Base-by-base conservation (phyloP, 2,888 invertebrate genomes). In the Dicyrtoma fusca region DNA sequence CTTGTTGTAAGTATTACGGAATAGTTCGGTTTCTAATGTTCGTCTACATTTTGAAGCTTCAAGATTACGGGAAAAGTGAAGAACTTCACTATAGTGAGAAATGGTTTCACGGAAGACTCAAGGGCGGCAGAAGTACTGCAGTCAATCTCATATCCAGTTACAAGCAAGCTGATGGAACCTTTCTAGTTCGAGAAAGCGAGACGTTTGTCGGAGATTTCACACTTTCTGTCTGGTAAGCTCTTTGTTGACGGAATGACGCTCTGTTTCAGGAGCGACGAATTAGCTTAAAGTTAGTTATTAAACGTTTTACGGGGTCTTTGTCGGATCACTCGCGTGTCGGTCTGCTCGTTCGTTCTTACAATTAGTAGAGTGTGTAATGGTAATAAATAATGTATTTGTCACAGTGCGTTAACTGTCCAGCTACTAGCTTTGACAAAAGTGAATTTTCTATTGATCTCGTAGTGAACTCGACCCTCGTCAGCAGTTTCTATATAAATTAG, bases 171-270 rank as follows among this genome's bases (percentile, higher is more conserved):
- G 94, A 95, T 82, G 96, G 95, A 0, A 94, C 95, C 0, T 96
- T 96, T 83, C 86, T 96, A 34, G 97, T 97, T 0, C 87, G 97
- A 42, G 94, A 95, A 80, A 95, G 96, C 82, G 95, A 95, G 26
- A 97, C 96, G 0, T 97, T 97, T 84, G 94, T 96, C 0, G 97
- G 97, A 0, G 97, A 97, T 84, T 97, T 95, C 83, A 95, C 95
- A 75, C 85, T 97, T 26, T 97, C 96, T 0, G 97, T 97, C 85
- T 95, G 94, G 95, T 86, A 81, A 82, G 23, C 23, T 8, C 5
- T 57, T 21, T n/a, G n/a, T n/a, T n/a, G n/a, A n/a, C 13, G 13
- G 13, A 45, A 13, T 45, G 11, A 45, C 13, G 45, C 45, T 45
- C 11, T 45, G 13, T 11, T 45, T 11, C 13, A 45, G 13, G 10